Base-by-base conservation (phyloP, 2,888 invertebrate genomes). In the Lypha dubia region DNA sequence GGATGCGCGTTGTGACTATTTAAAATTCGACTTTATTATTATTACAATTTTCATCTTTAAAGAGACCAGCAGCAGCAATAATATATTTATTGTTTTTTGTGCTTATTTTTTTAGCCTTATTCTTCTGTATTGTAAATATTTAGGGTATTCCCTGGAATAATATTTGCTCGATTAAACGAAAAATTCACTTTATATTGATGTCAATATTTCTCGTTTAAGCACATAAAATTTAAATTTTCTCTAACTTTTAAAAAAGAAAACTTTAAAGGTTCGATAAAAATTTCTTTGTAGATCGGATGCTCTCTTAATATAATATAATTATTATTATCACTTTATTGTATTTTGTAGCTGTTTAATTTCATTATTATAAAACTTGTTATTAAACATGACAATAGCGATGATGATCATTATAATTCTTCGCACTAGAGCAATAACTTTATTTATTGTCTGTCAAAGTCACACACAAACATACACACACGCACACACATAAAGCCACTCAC, bases 381-480 rank as follows among this genome's bases (percentile, higher is more conserved):
- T 24, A 32, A 22, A 24, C 3, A 13, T 44, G 53, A 17, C 17
- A 32, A 32, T 65, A 20, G 32, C 15, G 32, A 32, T 46, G 15
- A 51, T 53, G 38, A 28, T 65, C 8, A 44, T 75, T 63, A 58
- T 51, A 41, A 9, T 60, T 60, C 24, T 20, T 24, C 7, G 24
- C 17, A 7, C 49, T 20, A 3, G 8, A 4, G 28, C 49, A 77
- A 60, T 60, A 77, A 68, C 49, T 68, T 77, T 51, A 68, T 77
- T 77, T 77, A 51, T 60, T 68, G 22, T 60, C 58, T n/a, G 24
- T 24, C 13, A 35, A 11, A 38, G 1, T 9, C 35, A 46, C 22
- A 15, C 20, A 32, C 20, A 9, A 11, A 32, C 11, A 67, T 32
- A 28, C 35, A 38, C 32, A 32, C n/a, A n/a, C n/a, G n/a, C n/a